These are phyloP conservation scores for Australoheros scitulus DNA, from an alignment of 2,113 vertebrate genomes.

Conservation along the genomic window DNA sequence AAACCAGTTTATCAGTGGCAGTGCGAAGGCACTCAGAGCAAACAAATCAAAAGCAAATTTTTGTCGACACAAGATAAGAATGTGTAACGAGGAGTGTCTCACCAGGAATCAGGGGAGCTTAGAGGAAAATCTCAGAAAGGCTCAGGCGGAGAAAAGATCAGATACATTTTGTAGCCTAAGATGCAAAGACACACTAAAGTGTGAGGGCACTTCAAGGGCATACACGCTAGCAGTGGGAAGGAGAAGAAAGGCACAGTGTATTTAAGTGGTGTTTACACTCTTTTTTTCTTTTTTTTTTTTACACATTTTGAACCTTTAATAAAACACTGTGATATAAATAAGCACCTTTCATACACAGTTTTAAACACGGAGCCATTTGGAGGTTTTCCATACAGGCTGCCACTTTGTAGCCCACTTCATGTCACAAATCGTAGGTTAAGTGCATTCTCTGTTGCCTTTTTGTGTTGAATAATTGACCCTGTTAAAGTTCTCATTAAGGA, in stretches of 20 bases:
- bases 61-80: not conserved
- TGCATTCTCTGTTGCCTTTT: not conserved
- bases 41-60: not conserved
- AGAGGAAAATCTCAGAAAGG: not conserved
- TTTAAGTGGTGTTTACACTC: not conserved
- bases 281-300: too few relatives aligned
- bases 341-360: not conserved
- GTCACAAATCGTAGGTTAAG: not conserved
- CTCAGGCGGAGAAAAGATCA: not conserved
- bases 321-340: not conserved
- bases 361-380: not conserved
- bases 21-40: not conserved
- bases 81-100: not conserved
- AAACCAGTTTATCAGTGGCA: not conserved
- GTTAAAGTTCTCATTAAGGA: not conserved
- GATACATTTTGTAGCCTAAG: not conserved
- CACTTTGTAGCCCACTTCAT: not conserved
- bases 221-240: not conserved
- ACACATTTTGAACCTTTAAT: not conserved
- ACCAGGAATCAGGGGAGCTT: not conserved
- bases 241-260: not conserved
- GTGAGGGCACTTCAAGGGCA: not conserved
- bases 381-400: not conserved
- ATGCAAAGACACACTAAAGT: not conserved
- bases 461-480: too few relatives aligned